phyloP scores from a whole-genome alignment of 2,113 vertebrate genomes.

The Lathamus discolor region DNA sequence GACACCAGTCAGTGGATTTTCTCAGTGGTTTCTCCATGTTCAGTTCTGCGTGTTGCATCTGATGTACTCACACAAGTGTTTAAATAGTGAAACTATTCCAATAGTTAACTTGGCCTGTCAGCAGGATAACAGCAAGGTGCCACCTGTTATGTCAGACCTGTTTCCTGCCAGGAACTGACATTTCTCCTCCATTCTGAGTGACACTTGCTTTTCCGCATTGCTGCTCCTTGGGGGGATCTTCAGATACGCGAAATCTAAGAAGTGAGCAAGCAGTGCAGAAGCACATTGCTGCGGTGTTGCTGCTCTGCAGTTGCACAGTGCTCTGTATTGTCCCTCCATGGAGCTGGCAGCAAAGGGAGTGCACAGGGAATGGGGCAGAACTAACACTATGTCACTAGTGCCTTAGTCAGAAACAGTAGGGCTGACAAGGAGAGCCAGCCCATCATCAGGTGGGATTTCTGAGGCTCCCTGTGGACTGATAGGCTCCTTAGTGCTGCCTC shows the following conservation, averaged over 20 bases:
- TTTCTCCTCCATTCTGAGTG: not conserved
- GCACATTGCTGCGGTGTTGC: not conserved
- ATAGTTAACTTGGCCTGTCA: not conserved
- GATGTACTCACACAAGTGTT: not conserved
- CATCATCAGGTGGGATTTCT: not conserved
- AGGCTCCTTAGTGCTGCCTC: not conserved
- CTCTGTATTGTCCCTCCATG: not conserved
- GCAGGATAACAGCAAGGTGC: slow-evolving; percentile 1
- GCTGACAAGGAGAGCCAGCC: not conserved
- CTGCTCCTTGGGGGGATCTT: not conserved
- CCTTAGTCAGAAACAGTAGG: not conserved
- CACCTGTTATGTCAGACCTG: not conserved
- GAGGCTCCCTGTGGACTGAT: not conserved
- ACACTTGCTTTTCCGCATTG: not conserved
- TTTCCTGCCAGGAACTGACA: not conserved
- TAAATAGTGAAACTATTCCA: not conserved
- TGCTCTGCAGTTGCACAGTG: not conserved
- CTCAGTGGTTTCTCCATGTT: not conserved
- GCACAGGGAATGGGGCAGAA: not conserved
- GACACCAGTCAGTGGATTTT: not conserved
- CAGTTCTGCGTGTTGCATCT: not conserved
- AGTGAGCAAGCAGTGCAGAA: not conserved
- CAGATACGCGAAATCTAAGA: not conserved
- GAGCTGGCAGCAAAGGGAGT: not conserved
- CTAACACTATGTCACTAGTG: not conserved